A percentile compares a stretch with the other conserved stretches of the same genome.
phyloP scores from a whole-genome alignment of 2,888 invertebrate genomes.

The Dynastes hyllus region DNA sequence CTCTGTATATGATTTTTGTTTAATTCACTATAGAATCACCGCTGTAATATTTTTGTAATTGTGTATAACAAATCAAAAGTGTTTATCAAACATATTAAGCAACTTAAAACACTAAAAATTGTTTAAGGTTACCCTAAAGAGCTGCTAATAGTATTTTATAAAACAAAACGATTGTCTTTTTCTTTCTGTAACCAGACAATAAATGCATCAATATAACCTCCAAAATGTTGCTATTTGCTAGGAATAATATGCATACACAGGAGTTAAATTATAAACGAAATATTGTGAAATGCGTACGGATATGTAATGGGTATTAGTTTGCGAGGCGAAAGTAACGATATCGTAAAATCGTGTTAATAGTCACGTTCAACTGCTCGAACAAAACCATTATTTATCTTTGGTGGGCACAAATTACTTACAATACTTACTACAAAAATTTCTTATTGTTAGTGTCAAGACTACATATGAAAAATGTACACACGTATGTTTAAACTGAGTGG shows the following conservation, averaged over 20 bases:
- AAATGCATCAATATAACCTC: not conserved
- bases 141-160: no score
- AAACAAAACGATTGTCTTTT: no score
- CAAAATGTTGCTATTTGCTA: not conserved
- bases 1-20: no score
- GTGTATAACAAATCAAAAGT: no score
- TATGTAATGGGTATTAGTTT: conserved; percentile 15
- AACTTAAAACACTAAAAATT: no score
- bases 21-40: no score
- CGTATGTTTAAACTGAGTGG: not conserved
- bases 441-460: not conserved
- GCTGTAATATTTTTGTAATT: no score
- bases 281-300: conserved; percentile 14
- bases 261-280: conserved; percentile 8
- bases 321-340: conserved; percentile 27
- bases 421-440: not conserved
- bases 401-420: not conserved
- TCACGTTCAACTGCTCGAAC: conserved; percentile 32
- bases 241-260: not conserved
- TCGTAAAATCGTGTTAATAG: conserved; percentile 22
- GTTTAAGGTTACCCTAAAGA: no score
- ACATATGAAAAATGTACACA: not conserved
- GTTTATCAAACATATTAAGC: no score
- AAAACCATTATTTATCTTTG: conserved; percentile 5
- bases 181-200: not conserved